Percentiles rank a stretch among this genome's conserved stretches.
phyloP scores from a whole-genome alignment of 2,888 invertebrate species.

The Drosophila anceps region DNA sequence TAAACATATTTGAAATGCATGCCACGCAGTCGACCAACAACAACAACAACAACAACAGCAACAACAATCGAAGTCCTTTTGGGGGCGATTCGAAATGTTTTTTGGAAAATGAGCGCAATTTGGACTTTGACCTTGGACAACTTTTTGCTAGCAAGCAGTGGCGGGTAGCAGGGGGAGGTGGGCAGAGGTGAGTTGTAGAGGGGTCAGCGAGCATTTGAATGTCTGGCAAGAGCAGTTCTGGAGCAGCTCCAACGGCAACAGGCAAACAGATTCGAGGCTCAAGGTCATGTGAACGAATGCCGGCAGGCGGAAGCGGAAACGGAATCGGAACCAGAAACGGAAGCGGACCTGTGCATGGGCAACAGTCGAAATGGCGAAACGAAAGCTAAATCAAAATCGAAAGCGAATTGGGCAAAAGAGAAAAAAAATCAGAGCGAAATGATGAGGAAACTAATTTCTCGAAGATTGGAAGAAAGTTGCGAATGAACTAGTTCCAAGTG shows the following conservation, averaged over 20 bases:
- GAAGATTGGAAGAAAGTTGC: background rate
- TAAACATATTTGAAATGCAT: constrained; percentile 76
- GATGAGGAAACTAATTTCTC: background rate
- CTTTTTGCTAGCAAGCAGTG: constrained; percentile 33
- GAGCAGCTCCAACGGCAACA: constrained; percentile 2
- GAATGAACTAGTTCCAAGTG: background rate
- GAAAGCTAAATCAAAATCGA: constrained; percentile 15
- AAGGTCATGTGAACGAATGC: constrained; percentile 32
- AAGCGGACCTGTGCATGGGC: constrained; percentile 14
- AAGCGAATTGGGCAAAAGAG: background rate
- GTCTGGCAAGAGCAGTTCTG: constrained; percentile 28
- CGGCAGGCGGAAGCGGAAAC: background rate
- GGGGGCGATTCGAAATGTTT: constrained; percentile 61
- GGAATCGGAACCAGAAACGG: background rate
- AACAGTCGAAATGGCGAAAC: constrained; percentile 5
- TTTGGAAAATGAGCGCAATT: constrained; percentile 73
- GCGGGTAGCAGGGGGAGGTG: too few species aligned
- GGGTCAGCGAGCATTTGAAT: constrained; percentile 42
- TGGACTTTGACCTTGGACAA: constrained; percentile 65
- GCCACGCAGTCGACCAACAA: constrained; percentile 59
- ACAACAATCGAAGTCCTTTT: constrained; percentile 31
- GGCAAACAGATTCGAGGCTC: constrained; percentile 27
- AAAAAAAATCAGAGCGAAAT: background rate
- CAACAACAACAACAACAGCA: constrained; percentile 45
- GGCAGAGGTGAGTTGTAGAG: background rate